Evolutionary conservation across 2,888 invertebrate genomes (phyloP).

Genomic region (Dynastes tityus): DNA sequence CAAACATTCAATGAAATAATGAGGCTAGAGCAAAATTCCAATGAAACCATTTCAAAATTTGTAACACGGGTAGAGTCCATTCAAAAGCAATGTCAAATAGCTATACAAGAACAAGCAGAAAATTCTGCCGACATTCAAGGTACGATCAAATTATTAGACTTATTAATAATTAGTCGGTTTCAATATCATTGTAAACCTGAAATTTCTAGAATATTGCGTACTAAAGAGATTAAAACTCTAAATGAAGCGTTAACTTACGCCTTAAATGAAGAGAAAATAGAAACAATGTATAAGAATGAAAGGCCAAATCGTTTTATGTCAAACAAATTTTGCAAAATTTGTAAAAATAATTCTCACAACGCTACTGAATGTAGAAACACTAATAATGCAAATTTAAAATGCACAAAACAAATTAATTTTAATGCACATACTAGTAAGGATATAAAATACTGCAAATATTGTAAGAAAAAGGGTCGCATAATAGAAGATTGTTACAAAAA

Average conservation of each 20-base stretch:
- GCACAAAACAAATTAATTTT: background rate
- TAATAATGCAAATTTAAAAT: background rate
- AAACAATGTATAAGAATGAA: slow-evolving; percentile 34
- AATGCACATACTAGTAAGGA: background rate
- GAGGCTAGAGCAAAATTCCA: background rate
- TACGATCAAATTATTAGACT: background rate
- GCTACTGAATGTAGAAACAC: slow-evolving; percentile 38
- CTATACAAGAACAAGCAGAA: background rate
- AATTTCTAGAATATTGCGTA: slow-evolving; percentile 4
- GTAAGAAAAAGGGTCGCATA: slow-evolving; percentile 53
- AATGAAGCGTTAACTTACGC: slow-evolving; percentile 61
- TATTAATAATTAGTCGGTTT: slow-evolving; percentile 58
- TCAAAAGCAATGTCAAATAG: background rate
- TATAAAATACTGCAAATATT: slow-evolving; percentile 53
- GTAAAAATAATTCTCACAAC: slow-evolving; percentile 34
- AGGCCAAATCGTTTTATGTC: slow-evolving; percentile 2
- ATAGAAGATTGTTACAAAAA: slow-evolving; percentile 52
- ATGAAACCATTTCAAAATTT: background rate
- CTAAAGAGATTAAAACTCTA: slow-evolving; percentile 59
- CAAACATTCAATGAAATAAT: slow-evolving; percentile 52
- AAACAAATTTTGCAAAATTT: slow-evolving; percentile 40
- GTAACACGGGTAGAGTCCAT: background rate
- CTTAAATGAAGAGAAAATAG: slow-evolving; percentile 58
- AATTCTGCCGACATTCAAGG: background rate
- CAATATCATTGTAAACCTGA: slow-evolving; percentile 24